phyloP scores from a whole-genome alignment of 2,888 invertebrate species.

The Smittia sp. region DNA sequence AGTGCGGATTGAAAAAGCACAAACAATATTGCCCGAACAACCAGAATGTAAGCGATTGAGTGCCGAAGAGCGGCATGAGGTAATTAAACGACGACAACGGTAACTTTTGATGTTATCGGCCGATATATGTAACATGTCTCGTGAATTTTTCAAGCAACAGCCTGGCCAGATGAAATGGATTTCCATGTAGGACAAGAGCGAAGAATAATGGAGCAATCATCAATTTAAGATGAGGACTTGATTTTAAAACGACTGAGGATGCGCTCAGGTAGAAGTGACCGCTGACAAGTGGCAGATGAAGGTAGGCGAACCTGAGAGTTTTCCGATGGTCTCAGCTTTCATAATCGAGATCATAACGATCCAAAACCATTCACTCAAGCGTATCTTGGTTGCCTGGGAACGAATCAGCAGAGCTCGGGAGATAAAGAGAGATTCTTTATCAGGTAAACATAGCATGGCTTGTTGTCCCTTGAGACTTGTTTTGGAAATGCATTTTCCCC shows the following conservation, averaged over 20 bases:
- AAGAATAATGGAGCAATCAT: not conserved
- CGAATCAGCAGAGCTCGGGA: not conserved
- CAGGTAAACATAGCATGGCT: constrained; percentile 19
- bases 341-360: too few relatives aligned
- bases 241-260: not conserved
- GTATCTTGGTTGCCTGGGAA: not conserved
- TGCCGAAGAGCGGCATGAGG: not conserved
- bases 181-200: not conserved
- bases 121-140: not conserved
- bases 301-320: too few relatives aligned
- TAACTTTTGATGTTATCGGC: not conserved
- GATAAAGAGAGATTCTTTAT: constrained; percentile 6
- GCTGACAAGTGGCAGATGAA: too few relatives aligned
- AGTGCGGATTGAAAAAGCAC: not conserved
- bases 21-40: not conserved
- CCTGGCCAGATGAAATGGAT: not conserved
- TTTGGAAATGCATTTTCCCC: constrained; percentile 2
- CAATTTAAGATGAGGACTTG: not conserved
- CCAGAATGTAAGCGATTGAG: not conserved
- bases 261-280: too few relatives aligned
- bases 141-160: not conserved
- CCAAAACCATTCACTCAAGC: not conserved
- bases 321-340: too few relatives aligned
- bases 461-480: constrained; percentile 12
- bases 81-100: not conserved